phyloP scores from a whole-genome alignment of 2,888 invertebrate genomes.

The Creontiades dilutus region DNA sequence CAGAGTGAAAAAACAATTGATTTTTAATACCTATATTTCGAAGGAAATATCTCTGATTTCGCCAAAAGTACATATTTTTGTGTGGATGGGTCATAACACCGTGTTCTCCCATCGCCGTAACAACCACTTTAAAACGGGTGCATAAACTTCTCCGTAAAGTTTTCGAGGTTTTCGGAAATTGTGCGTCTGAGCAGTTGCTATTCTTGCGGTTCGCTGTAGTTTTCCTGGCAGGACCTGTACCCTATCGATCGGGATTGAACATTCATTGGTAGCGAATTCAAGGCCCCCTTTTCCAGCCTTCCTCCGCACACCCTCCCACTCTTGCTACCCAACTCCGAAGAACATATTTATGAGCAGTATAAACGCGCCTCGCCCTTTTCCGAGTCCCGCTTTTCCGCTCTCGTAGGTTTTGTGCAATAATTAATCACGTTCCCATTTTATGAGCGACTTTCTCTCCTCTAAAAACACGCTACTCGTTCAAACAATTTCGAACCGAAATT shows the following conservation, averaged over 20 bases:
- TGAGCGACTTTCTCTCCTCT: background rate
- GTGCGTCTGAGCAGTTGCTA: background rate
- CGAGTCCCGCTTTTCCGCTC: constrained; percentile 24
- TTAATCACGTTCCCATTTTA: constrained; percentile 21
- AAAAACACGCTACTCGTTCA: constrained; percentile 28
- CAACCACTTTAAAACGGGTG: too few relatives aligned
- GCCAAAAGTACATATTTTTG: too few relatives aligned
- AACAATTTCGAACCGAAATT: constrained; percentile 32
- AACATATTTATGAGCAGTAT: constrained; percentile 58
- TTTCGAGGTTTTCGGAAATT: background rate
- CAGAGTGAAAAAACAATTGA: too few relatives aligned
- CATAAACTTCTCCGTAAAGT: background rate
- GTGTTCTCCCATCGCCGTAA: too few relatives aligned
- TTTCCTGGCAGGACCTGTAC: background rate
- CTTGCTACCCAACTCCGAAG: constrained; percentile 27
- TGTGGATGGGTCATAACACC: too few relatives aligned
- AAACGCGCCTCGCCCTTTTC: constrained; percentile 37
- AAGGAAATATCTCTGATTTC: too few relatives aligned
- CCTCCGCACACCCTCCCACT: background rate
- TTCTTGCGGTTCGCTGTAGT: constrained; percentile 5
- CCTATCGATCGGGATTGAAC: constrained; percentile 28
- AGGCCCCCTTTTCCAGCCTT: background rate
- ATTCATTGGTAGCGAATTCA: constrained; percentile 32
- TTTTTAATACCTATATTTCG: too few relatives aligned
- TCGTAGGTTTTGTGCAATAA: constrained; percentile 32